These are phyloP conservation scores for Brachystomella parvula DNA, from an alignment of 1,140 invertebrate species.

Conservation along the genomic window DNA sequence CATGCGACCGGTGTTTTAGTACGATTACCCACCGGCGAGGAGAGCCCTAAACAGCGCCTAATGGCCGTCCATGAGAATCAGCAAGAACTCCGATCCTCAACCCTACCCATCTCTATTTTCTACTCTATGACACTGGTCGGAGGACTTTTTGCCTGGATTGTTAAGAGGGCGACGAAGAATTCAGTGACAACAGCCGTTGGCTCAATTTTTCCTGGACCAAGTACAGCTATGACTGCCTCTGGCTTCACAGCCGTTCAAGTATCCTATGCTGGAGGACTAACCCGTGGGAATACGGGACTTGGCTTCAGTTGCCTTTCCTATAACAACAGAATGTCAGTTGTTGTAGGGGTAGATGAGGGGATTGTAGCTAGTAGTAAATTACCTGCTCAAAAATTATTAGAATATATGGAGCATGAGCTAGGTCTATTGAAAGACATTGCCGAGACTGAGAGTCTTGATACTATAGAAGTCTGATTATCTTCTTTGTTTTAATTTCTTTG, in stretches of 20 bases:
- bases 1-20: background rate
- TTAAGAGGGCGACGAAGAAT: background rate
- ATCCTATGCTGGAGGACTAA: background rate
- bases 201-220: constrained; percentile 2
- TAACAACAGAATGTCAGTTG: background rate
- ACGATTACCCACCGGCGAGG: background rate
- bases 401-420: background rate
- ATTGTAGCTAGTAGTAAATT: background rate
- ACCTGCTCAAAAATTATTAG: background rate
- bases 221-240: background rate
- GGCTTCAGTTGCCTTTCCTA: background rate
- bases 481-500: background rate
- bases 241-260: background rate
- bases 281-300: background rate
- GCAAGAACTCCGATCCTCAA: background rate
- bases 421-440: background rate
- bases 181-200: background rate
- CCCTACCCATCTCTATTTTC: background rate
- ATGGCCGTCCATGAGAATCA: background rate
- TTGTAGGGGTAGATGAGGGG: background rate
- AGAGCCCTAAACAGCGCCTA: background rate
- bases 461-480: background rate
- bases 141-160: constrained; percentile 4
- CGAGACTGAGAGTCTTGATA: background rate
- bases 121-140: background rate